A percentile compares a stretch with the other conserved stretches of the same genome.
Conservation (phyloP, 2,888 invertebrate species). For the Apotomis capreana region DNA sequence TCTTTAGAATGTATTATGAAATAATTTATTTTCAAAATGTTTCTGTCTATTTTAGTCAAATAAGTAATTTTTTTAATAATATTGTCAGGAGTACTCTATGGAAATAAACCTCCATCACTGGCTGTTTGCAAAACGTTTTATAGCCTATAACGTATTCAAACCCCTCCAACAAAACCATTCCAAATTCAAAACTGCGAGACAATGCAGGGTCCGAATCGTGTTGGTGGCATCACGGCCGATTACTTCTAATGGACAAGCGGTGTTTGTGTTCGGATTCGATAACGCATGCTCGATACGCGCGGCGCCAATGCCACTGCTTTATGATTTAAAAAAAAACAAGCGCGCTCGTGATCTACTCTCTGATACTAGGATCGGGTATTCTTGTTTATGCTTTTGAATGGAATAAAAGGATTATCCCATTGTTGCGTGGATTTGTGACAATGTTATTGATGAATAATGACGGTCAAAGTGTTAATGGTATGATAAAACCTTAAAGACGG, state of each 20-base stretch:
- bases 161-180: conserved; percentile 52
- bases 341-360: conserved; percentile 65
- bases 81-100: too few species aligned
- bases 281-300: conserved; percentile 77
- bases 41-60: too few species aligned
- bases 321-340: conserved; percentile 56
- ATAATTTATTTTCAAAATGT: too few species aligned
- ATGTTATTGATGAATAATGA: conserved; percentile 26
- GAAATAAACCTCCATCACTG: neutral
- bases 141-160: conserved; percentile 10
- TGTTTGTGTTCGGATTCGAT: conserved; percentile 79
- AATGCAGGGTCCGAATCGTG: conserved; percentile 69
- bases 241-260: conserved; percentile 83
- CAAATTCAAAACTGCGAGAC: conserved; percentile 68
- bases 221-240: conserved; percentile 82
- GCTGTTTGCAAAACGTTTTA: neutral
- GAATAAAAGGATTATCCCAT: conserved; percentile 26
- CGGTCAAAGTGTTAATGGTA: conserved; percentile 33
- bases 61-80: too few species aligned
- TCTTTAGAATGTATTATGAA: too few species aligned
- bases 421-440: conserved; percentile 2
- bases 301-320: conserved; percentile 80
- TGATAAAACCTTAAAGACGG: conserved; percentile 3
- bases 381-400: conserved; percentile 34
- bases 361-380: conserved; percentile 50